Evolutionary conservation across 1,140 invertebrate species (phyloP), one percentile per base, ranked within the genome.

Genomic region (Brachystomella parvula): DNA sequence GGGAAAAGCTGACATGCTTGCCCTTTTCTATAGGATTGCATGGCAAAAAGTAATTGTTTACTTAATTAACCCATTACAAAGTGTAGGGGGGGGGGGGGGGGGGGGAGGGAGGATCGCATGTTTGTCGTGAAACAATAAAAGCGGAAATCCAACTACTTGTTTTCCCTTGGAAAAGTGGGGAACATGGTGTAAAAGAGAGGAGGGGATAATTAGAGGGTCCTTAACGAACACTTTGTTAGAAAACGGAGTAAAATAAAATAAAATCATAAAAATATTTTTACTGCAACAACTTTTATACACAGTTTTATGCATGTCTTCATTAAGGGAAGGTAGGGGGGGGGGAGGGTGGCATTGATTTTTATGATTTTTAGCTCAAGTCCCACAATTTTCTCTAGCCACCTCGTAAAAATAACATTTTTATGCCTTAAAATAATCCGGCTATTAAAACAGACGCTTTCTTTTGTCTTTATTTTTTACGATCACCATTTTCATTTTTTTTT

Each of bases 1-100:
- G n/a, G n/a, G n/a, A n/a, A n/a, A n/a, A n/a, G n/a, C n/a, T n/a
- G n/a, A n/a, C n/a, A n/a, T n/a, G n/a, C n/a, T n/a, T n/a, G n/a
- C n/a, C n/a, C n/a, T n/a, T n/a, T n/a, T 61, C 15, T 6, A 33
- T 21, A 31, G 28, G 2, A 59, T 69, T 59, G 71, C 71, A 70
- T 72, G 68, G 65, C 67, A 56, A 47, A 39, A 24, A 24, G 58
- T 70, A 70, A 70, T 73, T 70, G 71, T 71, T 70, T 69, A 62
- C 29, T 71, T 71, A 73, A 73, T 73, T 69, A 73, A 71, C 68
- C 64, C 68, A 70, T 73, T 73, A 68, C 68, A 39, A 35, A 53
- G 49, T 53, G 49, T 12, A 15, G 49, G 49, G 39, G 9, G n/a
- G 12, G 49, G 49, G 21, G 6, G 12, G n/a, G n/a, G n/a, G 49